Conservation (phyloP, 2,888 invertebrate genomes). For the Cabera pusaria region DNA sequence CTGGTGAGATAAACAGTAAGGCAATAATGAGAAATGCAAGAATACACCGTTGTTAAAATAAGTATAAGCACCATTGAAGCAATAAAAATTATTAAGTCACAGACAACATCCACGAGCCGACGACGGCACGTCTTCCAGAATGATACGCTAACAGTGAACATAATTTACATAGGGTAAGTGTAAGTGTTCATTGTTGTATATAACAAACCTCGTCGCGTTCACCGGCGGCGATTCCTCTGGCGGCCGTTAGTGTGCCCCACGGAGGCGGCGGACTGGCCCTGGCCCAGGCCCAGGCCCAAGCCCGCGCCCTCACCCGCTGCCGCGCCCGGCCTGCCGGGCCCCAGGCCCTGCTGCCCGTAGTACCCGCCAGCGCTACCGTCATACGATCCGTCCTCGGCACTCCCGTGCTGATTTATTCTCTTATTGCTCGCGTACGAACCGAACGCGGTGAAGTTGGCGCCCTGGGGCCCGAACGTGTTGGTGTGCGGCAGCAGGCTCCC, state of each 20-base stretch:
- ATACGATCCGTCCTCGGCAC: conserved; percentile 44
- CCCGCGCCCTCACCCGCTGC: conserved; percentile 53
- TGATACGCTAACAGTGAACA: conserved; percentile 23
- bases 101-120: not conserved
- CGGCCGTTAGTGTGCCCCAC: conserved; percentile 79
- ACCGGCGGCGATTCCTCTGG: conserved; percentile 80
- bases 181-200: conserved; percentile 76
- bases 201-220: conserved; percentile 78
- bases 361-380: conserved; percentile 46
- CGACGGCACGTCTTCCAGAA: conserved; percentile 8
- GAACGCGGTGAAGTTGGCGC: conserved; percentile 74
- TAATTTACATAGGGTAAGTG: conserved; percentile 32
- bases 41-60: conserved; percentile 19
- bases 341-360: conserved; percentile 58
- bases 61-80: no score
- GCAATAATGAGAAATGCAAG: conserved; percentile 9
- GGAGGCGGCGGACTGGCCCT: conserved; percentile 66
- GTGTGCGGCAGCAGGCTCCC: conserved; percentile 71
- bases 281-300: conserved; percentile 60
- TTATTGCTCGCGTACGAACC: conserved; percentile 70
- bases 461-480: conserved; percentile 58
- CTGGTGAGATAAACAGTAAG: no score
- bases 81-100: conserved; percentile 2
- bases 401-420: conserved; percentile 37
- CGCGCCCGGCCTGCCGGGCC: conserved; percentile 62